Evolutionary conservation across 2,888 invertebrate genomes (phyloP).

Genomic region (Apodemia duryi): DNA sequence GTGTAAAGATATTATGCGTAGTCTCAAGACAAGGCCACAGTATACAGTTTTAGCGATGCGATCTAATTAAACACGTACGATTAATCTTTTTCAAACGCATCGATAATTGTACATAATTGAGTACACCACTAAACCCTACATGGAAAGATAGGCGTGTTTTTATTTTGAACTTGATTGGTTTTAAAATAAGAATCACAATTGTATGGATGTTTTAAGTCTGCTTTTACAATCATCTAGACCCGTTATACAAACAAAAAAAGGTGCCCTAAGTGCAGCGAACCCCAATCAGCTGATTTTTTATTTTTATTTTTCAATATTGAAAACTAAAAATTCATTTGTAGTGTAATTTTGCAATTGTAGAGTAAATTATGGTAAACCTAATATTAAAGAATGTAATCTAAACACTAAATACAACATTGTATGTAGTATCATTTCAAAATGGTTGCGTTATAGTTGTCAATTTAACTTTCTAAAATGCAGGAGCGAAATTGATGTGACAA

Average conservation of each 20-base stretch:
- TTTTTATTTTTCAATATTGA: background rate
- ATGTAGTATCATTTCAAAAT: conserved; percentile 34
- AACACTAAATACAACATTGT: conserved; percentile 15
- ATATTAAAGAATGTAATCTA: conserved; percentile 10
- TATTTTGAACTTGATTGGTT: background rate
- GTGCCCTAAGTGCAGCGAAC: conserved; percentile 9
- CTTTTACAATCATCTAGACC: conserved; percentile 29
- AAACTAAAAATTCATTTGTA: background rate
- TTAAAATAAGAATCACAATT: conserved; percentile 8
- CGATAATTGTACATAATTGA: conserved; percentile 7
- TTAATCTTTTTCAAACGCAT: background rate
- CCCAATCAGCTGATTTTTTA: conserved; percentile 26
- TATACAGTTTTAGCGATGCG: conserved; percentile 1
- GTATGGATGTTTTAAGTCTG: background rate
- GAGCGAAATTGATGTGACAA: conserved; percentile 28
- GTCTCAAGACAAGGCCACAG: conserved; percentile 12
- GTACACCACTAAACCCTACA: background rate
- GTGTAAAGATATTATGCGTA: conserved; percentile 5
- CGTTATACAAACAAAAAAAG: conserved; percentile 36
- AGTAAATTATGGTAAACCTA: conserved; percentile 9
- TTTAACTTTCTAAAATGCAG: conserved; percentile 51
- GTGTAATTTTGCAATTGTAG: background rate
- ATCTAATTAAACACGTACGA: conserved; percentile 10
- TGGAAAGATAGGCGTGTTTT: background rate
- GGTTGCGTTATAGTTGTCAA: conserved; percentile 38